Conservation (phyloP, 64 coral and sea anemone species). For the Stichodactyla helianthus region DNA sequence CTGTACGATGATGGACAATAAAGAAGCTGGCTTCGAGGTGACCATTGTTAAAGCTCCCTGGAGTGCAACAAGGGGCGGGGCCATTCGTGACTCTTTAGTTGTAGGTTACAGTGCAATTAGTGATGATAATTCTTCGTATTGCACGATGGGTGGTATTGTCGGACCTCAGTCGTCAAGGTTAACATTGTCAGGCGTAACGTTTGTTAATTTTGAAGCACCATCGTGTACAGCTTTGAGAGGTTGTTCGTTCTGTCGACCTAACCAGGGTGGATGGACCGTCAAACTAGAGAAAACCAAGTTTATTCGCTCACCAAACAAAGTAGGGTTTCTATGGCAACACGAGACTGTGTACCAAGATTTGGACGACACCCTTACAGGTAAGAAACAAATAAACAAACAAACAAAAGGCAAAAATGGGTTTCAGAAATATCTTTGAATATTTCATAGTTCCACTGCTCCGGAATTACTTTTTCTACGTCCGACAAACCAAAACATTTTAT, state of each 20-base stretch:
- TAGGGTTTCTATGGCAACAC: conserved; percentile 71
- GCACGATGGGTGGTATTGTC: conserved; percentile 49
- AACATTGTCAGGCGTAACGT: conserved; percentile 48
- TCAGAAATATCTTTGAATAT: too few relatives aligned
- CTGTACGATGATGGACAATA: conserved; percentile 65
- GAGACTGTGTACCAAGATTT: conserved; percentile 67
- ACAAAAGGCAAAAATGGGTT: neutral
- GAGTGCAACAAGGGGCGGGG: conserved; percentile 34
- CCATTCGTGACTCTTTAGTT: conserved; percentile 59
- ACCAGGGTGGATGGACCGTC: conserved; percentile 57
- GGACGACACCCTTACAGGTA: conserved; percentile 77
- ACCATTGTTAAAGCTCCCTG: conserved; percentile 42
- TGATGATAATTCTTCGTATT: conserved; percentile 17
- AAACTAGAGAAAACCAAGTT: conserved; percentile 42
- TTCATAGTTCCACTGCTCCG: too few relatives aligned
- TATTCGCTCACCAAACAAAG: conserved; percentile 41
- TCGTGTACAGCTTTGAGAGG: conserved; percentile 46
- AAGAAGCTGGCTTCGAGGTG: conserved; percentile 68
- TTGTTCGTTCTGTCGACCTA: conserved; percentile 52
- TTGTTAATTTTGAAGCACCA: conserved; percentile 59
- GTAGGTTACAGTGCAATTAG: conserved; percentile 68
- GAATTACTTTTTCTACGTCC: too few relatives aligned
- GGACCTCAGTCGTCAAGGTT: conserved; percentile 47
- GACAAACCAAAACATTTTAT: too few relatives aligned
- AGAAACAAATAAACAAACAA: neutral